Conservation (phyloP, 37 sponge, comb jelly and placozoan species). For the Theonella swinhoei region DNA sequence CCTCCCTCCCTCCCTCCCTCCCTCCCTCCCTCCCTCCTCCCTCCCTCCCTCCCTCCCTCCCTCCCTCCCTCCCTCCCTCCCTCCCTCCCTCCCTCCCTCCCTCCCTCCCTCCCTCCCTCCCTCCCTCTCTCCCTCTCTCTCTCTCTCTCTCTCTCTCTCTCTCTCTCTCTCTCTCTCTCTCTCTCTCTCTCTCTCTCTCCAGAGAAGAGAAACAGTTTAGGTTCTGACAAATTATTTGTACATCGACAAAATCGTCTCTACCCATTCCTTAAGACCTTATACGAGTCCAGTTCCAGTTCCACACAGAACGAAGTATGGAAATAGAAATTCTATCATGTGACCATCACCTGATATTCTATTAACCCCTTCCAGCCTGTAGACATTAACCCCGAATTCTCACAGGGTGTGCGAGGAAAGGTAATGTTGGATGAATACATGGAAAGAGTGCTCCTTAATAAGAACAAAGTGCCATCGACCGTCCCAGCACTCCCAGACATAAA, state of each 20-base stretch:
- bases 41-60: background rate
- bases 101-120: constrained; percentile 10
- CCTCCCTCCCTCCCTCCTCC: background rate
- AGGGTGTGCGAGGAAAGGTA: constrained; percentile 61
- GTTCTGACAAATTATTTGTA: constrained; percentile 69
- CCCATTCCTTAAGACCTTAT: constrained; percentile 50
- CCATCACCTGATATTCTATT: background rate
- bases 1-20: background rate
- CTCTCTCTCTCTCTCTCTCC: constrained; percentile 3
- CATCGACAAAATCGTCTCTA: constrained; percentile 43
- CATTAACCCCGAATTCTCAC: constrained; percentile 38
- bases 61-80: background rate
- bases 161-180: background rate
- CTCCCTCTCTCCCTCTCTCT: background rate
- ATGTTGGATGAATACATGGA: constrained; percentile 19
- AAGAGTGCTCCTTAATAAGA: constrained; percentile 6
- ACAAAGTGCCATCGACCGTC: constrained; percentile 23
- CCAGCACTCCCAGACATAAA: constrained; percentile 17
- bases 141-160: constrained; percentile 12
- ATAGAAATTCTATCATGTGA: background rate
- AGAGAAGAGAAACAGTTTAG: constrained; percentile 78
- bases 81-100: background rate
- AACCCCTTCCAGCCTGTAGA: constrained; percentile 16
- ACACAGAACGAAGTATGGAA: background rate
- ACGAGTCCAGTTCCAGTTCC: constrained; percentile 34